Conservation (phyloP, 2,888 invertebrate genomes). For the Idaea biselata region DNA sequence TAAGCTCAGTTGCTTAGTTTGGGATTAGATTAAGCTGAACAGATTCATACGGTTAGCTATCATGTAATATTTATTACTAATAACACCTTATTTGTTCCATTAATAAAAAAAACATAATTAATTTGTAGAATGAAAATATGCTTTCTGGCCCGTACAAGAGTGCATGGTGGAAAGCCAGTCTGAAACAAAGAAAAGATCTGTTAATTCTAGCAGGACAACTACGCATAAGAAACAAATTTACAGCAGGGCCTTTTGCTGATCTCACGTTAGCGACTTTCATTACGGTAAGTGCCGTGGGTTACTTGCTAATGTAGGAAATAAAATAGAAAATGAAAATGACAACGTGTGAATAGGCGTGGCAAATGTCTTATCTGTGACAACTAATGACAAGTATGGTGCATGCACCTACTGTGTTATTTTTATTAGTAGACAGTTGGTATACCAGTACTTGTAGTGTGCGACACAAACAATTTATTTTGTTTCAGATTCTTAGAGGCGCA, state of each 20-base stretch:
- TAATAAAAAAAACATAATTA: too few species aligned
- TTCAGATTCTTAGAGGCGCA: constrained; percentile 71
- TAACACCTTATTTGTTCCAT: too few species aligned
- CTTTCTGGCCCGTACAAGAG: constrained; percentile 61
- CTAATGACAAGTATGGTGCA: too few species aligned
- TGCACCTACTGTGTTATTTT: neutral
- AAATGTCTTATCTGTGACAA: constrained; percentile 1
- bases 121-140: constrained; percentile 50
- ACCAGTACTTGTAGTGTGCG: too few species aligned
- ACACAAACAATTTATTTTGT: constrained; percentile 16
- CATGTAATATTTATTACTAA: too few species aligned
- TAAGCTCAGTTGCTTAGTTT: too few species aligned
- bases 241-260: constrained; percentile 64
- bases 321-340: neutral
- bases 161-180: constrained; percentile 53
- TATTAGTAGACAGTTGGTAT: neutral
- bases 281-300: constrained; percentile 37
- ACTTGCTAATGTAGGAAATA: neutral
- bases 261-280: constrained; percentile 65
- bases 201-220: constrained; percentile 57
- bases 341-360: neutral
- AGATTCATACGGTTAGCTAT: too few species aligned
- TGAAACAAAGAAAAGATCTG: constrained; percentile 44
- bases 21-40: too few species aligned
- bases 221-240: constrained; percentile 48